Evolutionary conservation across 2,888 invertebrate species (phyloP).

Genomic region (Margaritifera margaritifera): DNA sequence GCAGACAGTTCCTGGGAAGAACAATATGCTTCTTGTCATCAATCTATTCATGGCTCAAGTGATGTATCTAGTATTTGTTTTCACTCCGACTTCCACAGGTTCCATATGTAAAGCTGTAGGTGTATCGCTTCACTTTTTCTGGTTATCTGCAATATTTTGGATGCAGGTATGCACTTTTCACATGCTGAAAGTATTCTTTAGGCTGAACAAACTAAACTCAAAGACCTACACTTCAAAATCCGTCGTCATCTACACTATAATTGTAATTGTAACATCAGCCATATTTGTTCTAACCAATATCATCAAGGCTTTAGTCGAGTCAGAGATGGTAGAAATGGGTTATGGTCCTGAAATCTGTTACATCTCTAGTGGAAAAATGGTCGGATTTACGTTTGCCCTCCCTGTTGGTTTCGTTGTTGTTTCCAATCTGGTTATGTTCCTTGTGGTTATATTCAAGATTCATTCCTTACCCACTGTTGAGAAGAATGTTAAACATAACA

Average conservation of each 20-base stretch:
- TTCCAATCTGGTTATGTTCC: constrained; percentile 21
- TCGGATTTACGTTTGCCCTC: constrained; percentile 19
- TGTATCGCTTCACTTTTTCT: constrained; percentile 24
- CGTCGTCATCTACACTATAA: constrained; percentile 11
- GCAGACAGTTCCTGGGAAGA: constrained; percentile 28
- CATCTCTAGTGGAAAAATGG: constrained; percentile 18
- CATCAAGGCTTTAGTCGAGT: constrained; percentile 1
- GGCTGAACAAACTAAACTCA: background rate
- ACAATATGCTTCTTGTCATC: constrained; percentile 21
- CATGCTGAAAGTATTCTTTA: constrained; percentile 14
- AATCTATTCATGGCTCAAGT: constrained; percentile 20
- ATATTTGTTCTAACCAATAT: constrained; percentile 16
- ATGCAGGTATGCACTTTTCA: constrained; percentile 33
- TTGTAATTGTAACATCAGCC: constrained; percentile 8
- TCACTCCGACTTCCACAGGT: constrained; percentile 6
- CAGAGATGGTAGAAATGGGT: constrained; percentile 11
- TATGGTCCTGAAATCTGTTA: constrained; percentile 25
- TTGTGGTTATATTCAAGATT: constrained; percentile 10
- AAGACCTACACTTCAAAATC: constrained; percentile 4
- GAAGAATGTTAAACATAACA: constrained; percentile 20
- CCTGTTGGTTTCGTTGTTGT: constrained; percentile 13
- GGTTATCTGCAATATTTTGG: constrained; percentile 28
- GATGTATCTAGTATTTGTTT: constrained; percentile 9
- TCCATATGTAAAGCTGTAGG: constrained; percentile 20
- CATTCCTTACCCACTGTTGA: constrained; percentile 3